These are phyloP conservation scores for Polyploca ridens DNA, from an alignment of 2,888 invertebrate genomes.

Conservation along the genomic window DNA sequence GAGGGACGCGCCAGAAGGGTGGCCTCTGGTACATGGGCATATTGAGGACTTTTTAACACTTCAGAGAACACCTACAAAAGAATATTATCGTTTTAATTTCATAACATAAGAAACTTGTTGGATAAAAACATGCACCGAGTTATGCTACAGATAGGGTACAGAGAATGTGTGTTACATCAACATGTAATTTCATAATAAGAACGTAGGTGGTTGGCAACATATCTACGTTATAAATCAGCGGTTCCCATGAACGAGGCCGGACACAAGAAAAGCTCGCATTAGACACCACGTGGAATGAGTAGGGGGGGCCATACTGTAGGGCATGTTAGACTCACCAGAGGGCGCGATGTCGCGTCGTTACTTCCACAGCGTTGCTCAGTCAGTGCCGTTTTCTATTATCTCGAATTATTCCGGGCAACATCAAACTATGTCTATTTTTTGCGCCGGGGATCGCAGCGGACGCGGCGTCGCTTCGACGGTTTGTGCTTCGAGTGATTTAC, in stretches of 20 bases:
- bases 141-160: conserved; percentile 8
- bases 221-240: conserved; percentile 59
- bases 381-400: conserved; percentile 73
- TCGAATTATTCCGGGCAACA: conserved; percentile 73
- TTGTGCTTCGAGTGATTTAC: conserved; percentile 74
- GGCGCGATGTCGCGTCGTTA: conserved; percentile 61
- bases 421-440: conserved; percentile 80
- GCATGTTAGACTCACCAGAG: conserved; percentile 69
- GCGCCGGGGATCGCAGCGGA: conserved; percentile 61
- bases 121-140: background rate
- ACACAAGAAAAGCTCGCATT: conserved; percentile 31
- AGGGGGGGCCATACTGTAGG: conserved; percentile 42
- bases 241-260: conserved; percentile 55
- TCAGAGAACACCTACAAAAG: conserved; percentile 40
- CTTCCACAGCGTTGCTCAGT: conserved; percentile 58
- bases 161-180: conserved; percentile 18
- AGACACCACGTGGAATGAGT: conserved; percentile 43
- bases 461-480: conserved; percentile 65
- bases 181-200: conserved; percentile 29
- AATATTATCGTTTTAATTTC: conserved; percentile 26
- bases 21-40: conserved; percentile 86
- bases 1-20: conserved; percentile 85
- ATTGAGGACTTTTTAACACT: conserved; percentile 27
- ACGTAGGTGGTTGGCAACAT: conserved; percentile 67
- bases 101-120: background rate